Percentiles rank a stretch among this genome's conserved stretches.
These are phyloP conservation scores for Tricholauxania praeusta DNA, from an alignment of 2,888 invertebrate species.

Conservation along the genomic window DNA sequence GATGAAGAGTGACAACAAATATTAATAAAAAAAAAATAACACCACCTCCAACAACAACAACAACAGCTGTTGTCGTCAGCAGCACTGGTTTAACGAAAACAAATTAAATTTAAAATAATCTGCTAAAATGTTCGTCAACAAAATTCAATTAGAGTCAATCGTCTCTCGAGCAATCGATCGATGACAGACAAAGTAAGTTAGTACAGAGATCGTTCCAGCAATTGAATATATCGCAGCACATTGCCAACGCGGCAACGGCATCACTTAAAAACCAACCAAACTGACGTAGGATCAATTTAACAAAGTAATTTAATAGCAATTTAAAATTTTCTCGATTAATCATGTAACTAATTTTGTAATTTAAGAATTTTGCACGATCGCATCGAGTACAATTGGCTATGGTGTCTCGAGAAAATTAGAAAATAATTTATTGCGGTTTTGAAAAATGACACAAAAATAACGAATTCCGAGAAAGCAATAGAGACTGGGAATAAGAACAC, in stretches of 20 bases:
- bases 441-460: constrained; percentile 9
- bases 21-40: constrained; percentile 35
- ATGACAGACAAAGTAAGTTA: no score
- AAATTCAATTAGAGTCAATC: background rate
- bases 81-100: constrained; percentile 15
- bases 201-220: no score
- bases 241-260: no score
- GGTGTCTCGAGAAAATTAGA: constrained; percentile 21
- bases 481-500: constrained; percentile 14
- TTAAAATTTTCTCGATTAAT: no score
- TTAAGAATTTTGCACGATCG: no score
- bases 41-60: constrained; percentile 40
- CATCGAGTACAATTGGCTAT: no score
- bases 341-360: no score
- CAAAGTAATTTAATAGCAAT: background rate
- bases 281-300: no score
- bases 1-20: constrained; percentile 25
- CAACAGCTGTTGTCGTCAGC: constrained; percentile 16
- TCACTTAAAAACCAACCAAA: no score
- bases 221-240: no score
- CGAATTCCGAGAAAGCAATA: constrained; percentile 8
- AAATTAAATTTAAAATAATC: background rate
- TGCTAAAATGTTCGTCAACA: no score
- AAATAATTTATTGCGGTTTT: constrained; percentile 27
- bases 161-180: background rate